These are phyloP conservation scores for Nasonia vitripennis DNA, from an alignment of 1,140 invertebrate genomes.

Conservation along the genomic window DNA sequence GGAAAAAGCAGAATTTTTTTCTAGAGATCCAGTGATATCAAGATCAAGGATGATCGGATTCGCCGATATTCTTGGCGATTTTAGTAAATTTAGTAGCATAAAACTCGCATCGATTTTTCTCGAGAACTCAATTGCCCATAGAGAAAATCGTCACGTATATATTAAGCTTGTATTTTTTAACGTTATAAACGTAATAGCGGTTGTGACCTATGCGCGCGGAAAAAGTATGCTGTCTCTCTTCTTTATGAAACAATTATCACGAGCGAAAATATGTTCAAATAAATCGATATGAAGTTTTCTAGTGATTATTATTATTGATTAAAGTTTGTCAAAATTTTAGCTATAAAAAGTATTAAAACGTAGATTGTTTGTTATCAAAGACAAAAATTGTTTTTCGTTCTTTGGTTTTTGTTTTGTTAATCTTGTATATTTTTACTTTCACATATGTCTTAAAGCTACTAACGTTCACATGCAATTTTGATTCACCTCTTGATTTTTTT, in stretches of 20 bases:
- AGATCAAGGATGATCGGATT: conserved; percentile 24
- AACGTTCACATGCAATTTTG: not conserved
- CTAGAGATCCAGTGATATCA: conserved; percentile 47
- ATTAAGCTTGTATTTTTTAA: conserved; percentile 49
- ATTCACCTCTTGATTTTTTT: not conserved
- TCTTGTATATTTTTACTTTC: not conserved
- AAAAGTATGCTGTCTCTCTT: conserved; percentile 23
- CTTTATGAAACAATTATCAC: conserved; percentile 1
- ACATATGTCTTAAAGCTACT: not conserved
- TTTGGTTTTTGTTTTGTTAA: conserved; percentile 35
- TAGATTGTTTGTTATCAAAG: not conserved
- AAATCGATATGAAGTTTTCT: not conserved
- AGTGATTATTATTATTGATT: not conserved
- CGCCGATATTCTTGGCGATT: conserved; percentile 29
- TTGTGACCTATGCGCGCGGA: conserved; percentile 25
- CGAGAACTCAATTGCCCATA: conserved; percentile 27
- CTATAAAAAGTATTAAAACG: not conserved
- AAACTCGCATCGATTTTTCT: conserved; percentile 48
- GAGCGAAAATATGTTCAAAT: conserved; percentile 8
- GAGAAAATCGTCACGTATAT: conserved; percentile 39
- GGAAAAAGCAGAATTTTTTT: conserved; percentile 33
- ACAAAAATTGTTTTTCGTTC: conserved; percentile 10
- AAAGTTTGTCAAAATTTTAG: not conserved
- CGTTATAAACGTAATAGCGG: conserved; percentile 32
- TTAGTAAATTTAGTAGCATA: conserved; percentile 41